Conservation (phyloP, 2,888 invertebrate species). For the Drosophila antonietae region DNA sequence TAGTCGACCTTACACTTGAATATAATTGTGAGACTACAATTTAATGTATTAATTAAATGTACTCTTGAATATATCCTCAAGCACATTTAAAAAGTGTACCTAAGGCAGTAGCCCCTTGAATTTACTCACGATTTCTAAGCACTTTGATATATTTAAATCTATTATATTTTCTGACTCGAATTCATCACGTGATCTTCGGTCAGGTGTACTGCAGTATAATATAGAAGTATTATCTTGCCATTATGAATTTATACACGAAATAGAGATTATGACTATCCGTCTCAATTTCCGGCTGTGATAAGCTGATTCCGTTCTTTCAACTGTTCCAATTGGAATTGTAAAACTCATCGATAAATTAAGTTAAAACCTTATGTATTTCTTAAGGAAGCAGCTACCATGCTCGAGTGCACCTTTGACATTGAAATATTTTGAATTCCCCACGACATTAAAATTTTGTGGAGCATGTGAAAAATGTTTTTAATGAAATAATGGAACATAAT, state of each 20-base stretch:
- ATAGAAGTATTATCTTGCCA: background rate
- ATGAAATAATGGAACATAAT: slow-evolving; percentile 32
- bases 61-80: background rate
- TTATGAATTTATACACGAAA: slow-evolving; percentile 2
- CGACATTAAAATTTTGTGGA: slow-evolving; percentile 28
- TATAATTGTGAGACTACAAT: background rate
- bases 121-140: background rate
- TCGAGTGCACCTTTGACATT: slow-evolving; percentile 27
- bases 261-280: background rate
- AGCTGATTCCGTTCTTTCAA: background rate
- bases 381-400: slow-evolving; percentile 10
- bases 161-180: background rate
- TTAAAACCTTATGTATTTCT: background rate
- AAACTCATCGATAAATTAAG: background rate
- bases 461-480: slow-evolving; percentile 46
- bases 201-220: background rate
- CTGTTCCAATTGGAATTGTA: background rate
- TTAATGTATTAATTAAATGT: background rate
- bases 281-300: background rate
- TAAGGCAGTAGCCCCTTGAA: too few relatives aligned
- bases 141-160: background rate
- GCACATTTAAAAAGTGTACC: too few relatives aligned
- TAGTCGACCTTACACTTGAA: too few relatives aligned
- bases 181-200: background rate
- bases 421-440: slow-evolving; percentile 15